Percentiles rank a stretch among this genome's conserved stretches.
Evolutionary conservation across 2,113 vertebrate species (phyloP).

Genomic region (Malurus alboscapulatus): DNA sequence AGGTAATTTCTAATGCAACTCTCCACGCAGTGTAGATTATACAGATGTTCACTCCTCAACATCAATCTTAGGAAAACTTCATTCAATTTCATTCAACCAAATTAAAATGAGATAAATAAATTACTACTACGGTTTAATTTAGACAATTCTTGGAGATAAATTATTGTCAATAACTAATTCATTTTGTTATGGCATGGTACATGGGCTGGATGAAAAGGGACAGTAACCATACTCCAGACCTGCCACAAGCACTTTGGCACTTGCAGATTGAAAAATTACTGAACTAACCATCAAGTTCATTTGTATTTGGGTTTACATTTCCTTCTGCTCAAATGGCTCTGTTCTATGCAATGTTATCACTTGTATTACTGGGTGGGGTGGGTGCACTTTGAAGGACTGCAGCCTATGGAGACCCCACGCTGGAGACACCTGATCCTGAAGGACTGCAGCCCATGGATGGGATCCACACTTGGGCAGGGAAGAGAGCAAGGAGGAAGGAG

Average conservation of each 20-base stretch:
- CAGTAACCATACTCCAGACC: neutral
- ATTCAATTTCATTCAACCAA: neutral
- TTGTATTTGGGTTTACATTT: neutral
- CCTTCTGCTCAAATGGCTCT: neutral
- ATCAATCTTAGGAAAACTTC: neutral
- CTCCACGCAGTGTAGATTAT: neutral
- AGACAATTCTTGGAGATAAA: neutral
- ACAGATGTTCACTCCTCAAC: neutral
- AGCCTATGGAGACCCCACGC: fast-evolving
- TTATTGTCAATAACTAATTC: neutral
- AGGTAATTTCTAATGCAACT: neutral
- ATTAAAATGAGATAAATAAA: neutral
- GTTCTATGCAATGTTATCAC: neutral
- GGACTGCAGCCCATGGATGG: neutral
- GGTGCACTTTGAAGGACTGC: neutral
- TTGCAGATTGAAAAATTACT: neutral
- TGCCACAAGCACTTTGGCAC: too few relatives aligned
- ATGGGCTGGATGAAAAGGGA: neutral
- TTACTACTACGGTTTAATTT: fast-evolving
- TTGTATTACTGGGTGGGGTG: neutral
- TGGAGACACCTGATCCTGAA: neutral
- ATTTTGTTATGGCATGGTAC: neutral
- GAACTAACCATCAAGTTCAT: neutral
- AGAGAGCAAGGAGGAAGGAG: neutral
- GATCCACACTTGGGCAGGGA: neutral